Percentiles rank a stretch among this genome's conserved stretches.
Evolutionary conservation across 2,797 vertebrate species (phyloP).

Genomic region (Diplodus sargus): DNA sequence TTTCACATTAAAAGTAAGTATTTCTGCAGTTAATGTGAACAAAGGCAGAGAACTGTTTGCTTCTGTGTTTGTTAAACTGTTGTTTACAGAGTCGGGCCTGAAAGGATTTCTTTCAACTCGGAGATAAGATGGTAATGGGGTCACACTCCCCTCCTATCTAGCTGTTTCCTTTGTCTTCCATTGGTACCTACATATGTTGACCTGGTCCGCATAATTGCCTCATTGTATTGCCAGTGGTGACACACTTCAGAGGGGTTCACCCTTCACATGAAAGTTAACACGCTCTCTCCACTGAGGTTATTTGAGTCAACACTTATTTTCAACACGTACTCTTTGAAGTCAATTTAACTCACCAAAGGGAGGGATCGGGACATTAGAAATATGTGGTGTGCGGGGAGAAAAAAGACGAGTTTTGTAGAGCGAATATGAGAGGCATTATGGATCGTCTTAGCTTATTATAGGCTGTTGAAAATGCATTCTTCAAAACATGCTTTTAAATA

Average conservation of each 20-base stretch:
- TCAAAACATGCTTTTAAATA: slow-evolving; percentile 82
- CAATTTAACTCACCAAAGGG: slow-evolving; percentile 49
- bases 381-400: slow-evolving; percentile 38
- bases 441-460: slow-evolving; percentile 74
- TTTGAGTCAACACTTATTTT: slow-evolving; percentile 60
- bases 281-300: slow-evolving; percentile 14
- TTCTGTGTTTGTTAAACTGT: slow-evolving; percentile 18
- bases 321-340: slow-evolving; percentile 58
- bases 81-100: slow-evolving; percentile 32
- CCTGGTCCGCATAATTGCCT: slow-evolving; percentile 59
- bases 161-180: slow-evolving; percentile 64
- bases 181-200: slow-evolving; percentile 64
- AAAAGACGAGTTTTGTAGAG: slow-evolving; percentile 57
- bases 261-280: slow-evolving; percentile 53
- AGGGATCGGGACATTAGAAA: slow-evolving; percentile 62
- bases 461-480: slow-evolving; percentile 70
- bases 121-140: slow-evolving; percentile 61
- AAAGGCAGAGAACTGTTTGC: slow-evolving; percentile 15
- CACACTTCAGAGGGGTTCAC: slow-evolving; percentile 63
- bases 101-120: slow-evolving; percentile 47
- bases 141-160: slow-evolving; percentile 55
- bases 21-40: neutral
- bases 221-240: slow-evolving; percentile 58
- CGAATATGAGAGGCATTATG: slow-evolving; percentile 57
- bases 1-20: neutral